Evolutionary conservation across 2,888 invertebrate species (phyloP), one percentile per base, ranked within the genome.

Genomic region (Molorchus minor): DNA sequence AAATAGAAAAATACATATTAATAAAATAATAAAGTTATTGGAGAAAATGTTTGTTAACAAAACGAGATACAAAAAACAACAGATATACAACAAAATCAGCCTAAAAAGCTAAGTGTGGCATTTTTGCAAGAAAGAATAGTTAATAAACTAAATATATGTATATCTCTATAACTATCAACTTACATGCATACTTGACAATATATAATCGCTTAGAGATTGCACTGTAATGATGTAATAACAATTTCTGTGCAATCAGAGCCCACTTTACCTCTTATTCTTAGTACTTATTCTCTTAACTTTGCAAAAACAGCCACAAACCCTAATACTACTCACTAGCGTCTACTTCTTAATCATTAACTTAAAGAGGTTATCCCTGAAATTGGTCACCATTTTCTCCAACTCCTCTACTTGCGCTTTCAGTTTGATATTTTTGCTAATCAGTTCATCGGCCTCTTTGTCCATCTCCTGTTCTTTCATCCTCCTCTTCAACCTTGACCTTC

Each of bases 401-500:
- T 88, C 85, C 58, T 87, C 86, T 7, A 88, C 89, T 78, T 85
- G 84, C 54, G 87, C 84, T 74, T 84, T 84, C 46, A 91, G 79
- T 73, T 85, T 84, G 62, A 85, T 83, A 76, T 91, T 91, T 69
- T 84, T 84, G 52, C 83, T 83, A 72, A 87, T 86, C 59, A 91
- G 79, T 44, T 86, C 84, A 17, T 82, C 75, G 1, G 82, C 80
- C 60, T 82, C 82, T 10, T 70, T 68, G 45, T 80, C 75, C 75
- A 84, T 79, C 55, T 83, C 81, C 13, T 69, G 67, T 67, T 87
- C 86, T 61, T 84, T 84, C 1, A 79, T 75, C 79, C 90, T 91
- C 66, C 90, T 85, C 72, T 90, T 91, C 82, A 87, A 85, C 64
- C 91, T 82, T 1, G 91, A 91, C 69, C 87, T 85, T 69, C 91